Conservation (phyloP, 2,797 vertebrate genomes). For the Gallinago nigripennis region DNA sequence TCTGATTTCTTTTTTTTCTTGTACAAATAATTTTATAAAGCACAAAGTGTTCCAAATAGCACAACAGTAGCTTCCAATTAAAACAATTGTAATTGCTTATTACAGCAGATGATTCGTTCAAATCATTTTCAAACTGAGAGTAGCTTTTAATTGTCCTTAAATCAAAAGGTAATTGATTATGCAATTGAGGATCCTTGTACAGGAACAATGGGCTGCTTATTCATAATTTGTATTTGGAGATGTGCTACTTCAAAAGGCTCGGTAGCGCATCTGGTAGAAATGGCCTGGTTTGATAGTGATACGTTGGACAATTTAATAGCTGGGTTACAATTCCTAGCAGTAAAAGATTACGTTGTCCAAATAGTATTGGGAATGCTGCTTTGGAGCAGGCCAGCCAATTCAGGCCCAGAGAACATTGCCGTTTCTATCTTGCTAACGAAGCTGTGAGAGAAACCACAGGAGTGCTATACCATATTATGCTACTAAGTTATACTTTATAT, state of each 20-base stretch:
- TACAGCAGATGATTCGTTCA: conserved; percentile 7
- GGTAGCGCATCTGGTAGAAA: not conserved
- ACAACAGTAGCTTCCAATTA: not conserved
- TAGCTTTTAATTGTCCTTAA: conserved; percentile 32
- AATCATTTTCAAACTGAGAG: not conserved
- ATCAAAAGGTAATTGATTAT: conserved; percentile 46
- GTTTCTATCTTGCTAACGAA: too few species aligned
- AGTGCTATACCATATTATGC: not conserved
- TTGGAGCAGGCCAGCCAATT: not conserved
- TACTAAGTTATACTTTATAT: not conserved
- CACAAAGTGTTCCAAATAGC: not conserved
- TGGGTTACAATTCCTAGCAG: not conserved
- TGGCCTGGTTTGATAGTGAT: not conserved
- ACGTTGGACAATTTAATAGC: not conserved
- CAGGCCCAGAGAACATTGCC: not conserved
- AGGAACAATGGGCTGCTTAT: conserved; percentile 1
- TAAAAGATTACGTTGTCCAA: not conserved
- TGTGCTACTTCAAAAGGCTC: not conserved
- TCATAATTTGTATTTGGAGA: conserved; percentile 3
- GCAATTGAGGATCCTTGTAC: not conserved
- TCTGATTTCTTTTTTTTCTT: not conserved
- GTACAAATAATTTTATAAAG: not conserved
- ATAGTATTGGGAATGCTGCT: not conserved
- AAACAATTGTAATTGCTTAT: conserved; percentile 21
- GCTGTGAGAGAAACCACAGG: not conserved